Base-by-base conservation (phyloP, 2,888 invertebrate species). In the Phyllotreta striolata region DNA sequence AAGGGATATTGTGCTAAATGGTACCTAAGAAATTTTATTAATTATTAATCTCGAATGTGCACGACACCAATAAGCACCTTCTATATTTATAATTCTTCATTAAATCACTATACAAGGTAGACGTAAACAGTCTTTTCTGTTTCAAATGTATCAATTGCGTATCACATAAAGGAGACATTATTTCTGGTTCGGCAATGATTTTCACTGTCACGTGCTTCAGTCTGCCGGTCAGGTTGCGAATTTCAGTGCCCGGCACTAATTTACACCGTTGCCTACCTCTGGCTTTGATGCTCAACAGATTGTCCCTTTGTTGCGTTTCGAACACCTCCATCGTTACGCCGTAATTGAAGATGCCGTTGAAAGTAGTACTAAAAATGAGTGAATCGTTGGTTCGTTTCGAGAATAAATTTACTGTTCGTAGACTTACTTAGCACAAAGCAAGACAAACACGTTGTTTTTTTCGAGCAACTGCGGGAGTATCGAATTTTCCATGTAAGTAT, bases 201-300 rank as follows among this genome's bases (percentile, higher is more conserved):
- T 84, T 84, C 0, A 92, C 89, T 70, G 85, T 85, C 3, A 86
- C 88, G 72, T 84, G 82, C 38, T 84, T 80, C 61, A 85, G 83
- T 49, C 82, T 84, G 67, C 69, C 79, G 65, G 76, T 73, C 58
- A 77, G 70, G 60, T 70, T 74, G 39, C 73, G 73, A 12, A 77
- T 78, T 38, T 80, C 77, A 34, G 83, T 82, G 9, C 72, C 74
- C 0, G 76, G 71, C 1, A 88, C 72, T 51, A 91, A 81, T 73
- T 85, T 83, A 78, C 93, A 93, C 64, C 93, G 83, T 77, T 93
- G 93, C 54, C 92, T 80, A 0, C 91, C 92, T 75, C 88, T 88
- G 0, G 92, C 92, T 80, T 87, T 85, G n/a, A 90, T 82, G 43
- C 85, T 85, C 34, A 84, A 77, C 3, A 76, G 73, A 61, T 84